These are phyloP conservation scores for Geococcyx californianus DNA, from an alignment of 2,113 vertebrate genomes.

Conservation along the genomic window DNA sequence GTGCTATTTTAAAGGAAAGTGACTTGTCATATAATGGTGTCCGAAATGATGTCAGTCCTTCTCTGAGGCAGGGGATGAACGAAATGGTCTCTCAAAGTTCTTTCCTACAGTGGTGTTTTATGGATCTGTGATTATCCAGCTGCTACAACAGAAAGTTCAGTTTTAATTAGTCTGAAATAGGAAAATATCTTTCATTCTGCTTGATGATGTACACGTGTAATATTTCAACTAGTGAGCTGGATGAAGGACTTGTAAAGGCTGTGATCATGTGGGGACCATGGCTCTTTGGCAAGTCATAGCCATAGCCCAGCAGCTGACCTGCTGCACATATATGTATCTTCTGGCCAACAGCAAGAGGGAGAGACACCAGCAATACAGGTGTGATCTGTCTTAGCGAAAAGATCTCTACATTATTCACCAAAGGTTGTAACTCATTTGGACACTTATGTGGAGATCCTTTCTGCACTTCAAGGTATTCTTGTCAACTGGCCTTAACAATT, in stretches of 20 bases:
- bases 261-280: neutral
- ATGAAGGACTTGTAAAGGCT: neutral
- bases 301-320: neutral
- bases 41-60: neutral
- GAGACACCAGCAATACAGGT: neutral
- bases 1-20: neutral
- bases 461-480: neutral
- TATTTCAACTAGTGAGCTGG: neutral
- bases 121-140: neutral
- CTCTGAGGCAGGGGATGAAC: neutral
- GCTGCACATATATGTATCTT: neutral
- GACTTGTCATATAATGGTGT: neutral
- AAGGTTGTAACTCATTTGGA: neutral
- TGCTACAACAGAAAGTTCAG: neutral
- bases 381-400: neutral
- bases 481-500: neutral
- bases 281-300: neutral
- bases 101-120: neutral
- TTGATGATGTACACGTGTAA: neutral
- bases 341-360: neutral
- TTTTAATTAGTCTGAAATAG: neutral
- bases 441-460: neutral
- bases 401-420: fast-evolving
- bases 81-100: neutral
- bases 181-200: neutral